phyloP scores from a whole-genome alignment of 1,140 invertebrate genomes.

The Drosophila varians region DNA sequence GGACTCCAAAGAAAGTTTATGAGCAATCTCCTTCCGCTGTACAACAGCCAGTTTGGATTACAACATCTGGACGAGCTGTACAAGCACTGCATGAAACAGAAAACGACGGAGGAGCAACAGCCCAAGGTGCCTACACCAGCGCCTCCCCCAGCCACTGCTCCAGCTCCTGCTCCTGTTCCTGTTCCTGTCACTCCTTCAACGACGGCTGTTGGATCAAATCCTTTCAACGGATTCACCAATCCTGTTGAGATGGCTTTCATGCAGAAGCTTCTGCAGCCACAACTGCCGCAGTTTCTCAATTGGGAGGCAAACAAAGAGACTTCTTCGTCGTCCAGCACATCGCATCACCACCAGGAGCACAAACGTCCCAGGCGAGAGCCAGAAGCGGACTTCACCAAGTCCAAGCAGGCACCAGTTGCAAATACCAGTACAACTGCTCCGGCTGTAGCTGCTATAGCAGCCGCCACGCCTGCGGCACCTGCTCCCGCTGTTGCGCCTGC shows the following conservation, averaged over 20 bases:
- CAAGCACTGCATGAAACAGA: slow-evolving; percentile 73
- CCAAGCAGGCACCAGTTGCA: slow-evolving; percentile 13
- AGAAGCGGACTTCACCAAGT: slow-evolving; percentile 42
- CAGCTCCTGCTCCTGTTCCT: slow-evolving; percentile 4
- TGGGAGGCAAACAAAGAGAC: slow-evolving; percentile 40
- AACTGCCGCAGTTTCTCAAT: slow-evolving; percentile 47
- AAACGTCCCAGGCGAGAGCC: slow-evolving; percentile 59
- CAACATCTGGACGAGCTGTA: slow-evolving; percentile 76
- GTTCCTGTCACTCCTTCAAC: slow-evolving; percentile 4
- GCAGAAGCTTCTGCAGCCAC: slow-evolving; percentile 85
- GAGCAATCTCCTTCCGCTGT: slow-evolving; percentile 65
- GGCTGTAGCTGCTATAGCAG: slow-evolving; percentile 1
- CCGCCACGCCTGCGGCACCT: slow-evolving; percentile 5
- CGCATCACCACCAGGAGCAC: slow-evolving; percentile 60
- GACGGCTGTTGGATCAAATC: slow-evolving; percentile 20
- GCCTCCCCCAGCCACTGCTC: neutral
- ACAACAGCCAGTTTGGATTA: slow-evolving; percentile 67
- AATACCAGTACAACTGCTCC: slow-evolving; percentile 13
- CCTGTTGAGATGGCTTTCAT: slow-evolving; percentile 87
- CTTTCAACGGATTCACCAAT: slow-evolving; percentile 84
- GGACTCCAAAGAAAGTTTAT: slow-evolving; percentile 66
- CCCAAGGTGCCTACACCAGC: slow-evolving; percentile 33
- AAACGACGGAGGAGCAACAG: slow-evolving; percentile 35
- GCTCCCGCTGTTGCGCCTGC: slow-evolving; percentile 13
- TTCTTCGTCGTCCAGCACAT: slow-evolving; percentile 58